A percentile compares a stretch with the other conserved stretches of the same genome.
These are phyloP conservation scores for Propithecus perrieri DNA, from an alignment of 2,797 vertebrate genomes.

Conservation along the genomic window DNA sequence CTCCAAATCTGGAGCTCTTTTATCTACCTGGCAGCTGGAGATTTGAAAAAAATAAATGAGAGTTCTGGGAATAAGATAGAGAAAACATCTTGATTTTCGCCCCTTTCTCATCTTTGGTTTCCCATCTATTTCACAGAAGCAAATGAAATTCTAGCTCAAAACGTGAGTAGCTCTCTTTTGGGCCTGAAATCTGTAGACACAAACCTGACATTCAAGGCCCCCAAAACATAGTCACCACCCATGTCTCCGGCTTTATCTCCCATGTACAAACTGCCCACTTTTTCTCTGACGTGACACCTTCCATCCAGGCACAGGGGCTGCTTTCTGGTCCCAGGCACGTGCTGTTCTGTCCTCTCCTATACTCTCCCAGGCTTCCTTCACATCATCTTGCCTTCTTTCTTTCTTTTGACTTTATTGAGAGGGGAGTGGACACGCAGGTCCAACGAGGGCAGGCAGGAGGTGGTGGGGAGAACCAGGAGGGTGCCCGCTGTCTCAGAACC, in stretches of 20 bases:
- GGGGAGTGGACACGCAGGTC: rapidly evolving
- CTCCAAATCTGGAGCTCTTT: neutral
- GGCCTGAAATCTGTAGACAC: neutral
- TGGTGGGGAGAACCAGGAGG: no score
- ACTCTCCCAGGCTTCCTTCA: neutral
- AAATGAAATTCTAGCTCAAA: neutral
- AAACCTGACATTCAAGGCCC: neutral
- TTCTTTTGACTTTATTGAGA: neutral
- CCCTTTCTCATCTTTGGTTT: neutral
- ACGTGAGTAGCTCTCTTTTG: neutral
- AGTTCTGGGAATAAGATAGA: no score
- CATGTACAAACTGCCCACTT: neutral
- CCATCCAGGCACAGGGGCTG: rapidly evolving
- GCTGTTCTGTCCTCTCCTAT: no score
- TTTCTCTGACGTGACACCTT: neutral
- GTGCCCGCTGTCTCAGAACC: neutral
- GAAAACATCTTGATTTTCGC: rapidly evolving
- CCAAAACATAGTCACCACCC: neutral
- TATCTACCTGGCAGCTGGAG: neutral
- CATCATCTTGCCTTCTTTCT: neutral
- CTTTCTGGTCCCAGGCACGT: neutral
- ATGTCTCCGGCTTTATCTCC: neutral
- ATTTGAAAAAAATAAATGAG: neutral
- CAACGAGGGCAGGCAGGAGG: neutral
- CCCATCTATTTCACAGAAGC: neutral